These are phyloP conservation scores for Lycopodina hypogea DNA, from an alignment of 37 sponge, comb jelly and placozoan genomes.

Conservation along the genomic window DNA sequence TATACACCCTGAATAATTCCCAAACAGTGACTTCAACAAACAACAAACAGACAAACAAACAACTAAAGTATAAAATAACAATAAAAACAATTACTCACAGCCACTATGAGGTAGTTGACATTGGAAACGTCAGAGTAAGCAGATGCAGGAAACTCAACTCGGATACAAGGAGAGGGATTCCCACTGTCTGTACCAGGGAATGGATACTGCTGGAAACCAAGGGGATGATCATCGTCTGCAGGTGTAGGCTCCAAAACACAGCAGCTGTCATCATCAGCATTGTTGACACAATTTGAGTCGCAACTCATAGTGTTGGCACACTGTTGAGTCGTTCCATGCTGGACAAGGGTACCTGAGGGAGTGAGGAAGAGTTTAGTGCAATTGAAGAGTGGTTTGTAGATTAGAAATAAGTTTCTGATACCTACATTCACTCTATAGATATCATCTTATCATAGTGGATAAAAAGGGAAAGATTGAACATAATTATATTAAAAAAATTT, in stretches of 20 bases:
- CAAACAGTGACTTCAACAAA: too few species aligned
- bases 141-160: constrained; percentile 7
- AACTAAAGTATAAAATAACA: too few species aligned
- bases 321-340: background rate
- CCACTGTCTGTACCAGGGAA: background rate
- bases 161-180: constrained; percentile 10
- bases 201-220: background rate
- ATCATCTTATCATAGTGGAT: too few species aligned
- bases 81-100: background rate
- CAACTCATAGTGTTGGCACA: background rate
- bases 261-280: background rate
- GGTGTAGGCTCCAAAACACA: constrained; percentile 9
- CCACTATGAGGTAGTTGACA: constrained; percentile 2
- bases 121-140: background rate
- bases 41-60: too few species aligned
- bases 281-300: background rate
- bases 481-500: too few species aligned
- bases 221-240: background rate
- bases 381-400: too few species aligned
- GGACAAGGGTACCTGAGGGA: background rate
- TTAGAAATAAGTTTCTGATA: too few species aligned
- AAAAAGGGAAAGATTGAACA: too few species aligned
- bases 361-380: too few species aligned
- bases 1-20: too few species aligned
- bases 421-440: too few species aligned